Percentiles rank a stretch among this genome's conserved stretches.
Conservation (phyloP, 2,797 vertebrate species). For the Hippopotamyrus pictus region DNA sequence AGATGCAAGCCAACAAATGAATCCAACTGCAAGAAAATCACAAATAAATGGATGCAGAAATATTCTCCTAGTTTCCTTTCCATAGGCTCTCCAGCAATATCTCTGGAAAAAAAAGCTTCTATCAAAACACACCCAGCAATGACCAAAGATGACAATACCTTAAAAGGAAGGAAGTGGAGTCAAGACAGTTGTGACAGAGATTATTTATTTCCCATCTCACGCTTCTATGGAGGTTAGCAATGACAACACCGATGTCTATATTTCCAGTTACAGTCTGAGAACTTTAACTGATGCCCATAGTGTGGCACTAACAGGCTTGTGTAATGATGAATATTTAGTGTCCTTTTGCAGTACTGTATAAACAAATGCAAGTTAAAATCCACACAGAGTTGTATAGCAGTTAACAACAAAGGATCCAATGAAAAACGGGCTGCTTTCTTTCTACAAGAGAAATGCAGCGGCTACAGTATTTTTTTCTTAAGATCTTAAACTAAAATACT, state of each 20-base stretch:
- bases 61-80: background rate
- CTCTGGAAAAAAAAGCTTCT: background rate
- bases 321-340: background rate
- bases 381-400: background rate
- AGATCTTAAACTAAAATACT: background rate
- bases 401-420: background rate
- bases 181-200: background rate
- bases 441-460: background rate
- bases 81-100: background rate
- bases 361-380: background rate
- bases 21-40: background rate
- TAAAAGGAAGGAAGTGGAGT: background rate
- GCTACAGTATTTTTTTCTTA: background rate
- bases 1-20: background rate
- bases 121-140: slow-evolving; percentile 1
- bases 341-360: background rate
- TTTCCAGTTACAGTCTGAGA: slow-evolving; percentile 18
- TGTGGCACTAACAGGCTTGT: background rate
- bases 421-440: background rate
- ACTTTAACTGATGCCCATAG: background rate
- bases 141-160: background rate
- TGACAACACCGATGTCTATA: slow-evolving; percentile 13
- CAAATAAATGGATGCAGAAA: background rate
- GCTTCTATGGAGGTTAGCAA: slow-evolving; percentile 20
- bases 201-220: slow-evolving; percentile 13